These are phyloP conservation scores for Propsilocerus akamusi DNA, from an alignment of 1,140 invertebrate genomes.

Conservation along the genomic window DNA sequence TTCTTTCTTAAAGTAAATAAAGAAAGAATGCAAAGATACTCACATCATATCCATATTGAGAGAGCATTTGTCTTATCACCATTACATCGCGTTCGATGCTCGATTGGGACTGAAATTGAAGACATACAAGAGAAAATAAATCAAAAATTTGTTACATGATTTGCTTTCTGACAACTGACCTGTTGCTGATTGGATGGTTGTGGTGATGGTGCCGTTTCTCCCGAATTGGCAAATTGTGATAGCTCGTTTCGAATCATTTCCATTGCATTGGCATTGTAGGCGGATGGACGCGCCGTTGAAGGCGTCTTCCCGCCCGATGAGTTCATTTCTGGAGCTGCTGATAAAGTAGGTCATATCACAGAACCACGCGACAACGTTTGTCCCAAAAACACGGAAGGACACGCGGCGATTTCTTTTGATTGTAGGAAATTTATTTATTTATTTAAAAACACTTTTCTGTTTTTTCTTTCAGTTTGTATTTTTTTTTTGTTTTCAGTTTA, in stretches of 20 bases:
- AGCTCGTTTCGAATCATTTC: not conserved
- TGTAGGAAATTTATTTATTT: no score
- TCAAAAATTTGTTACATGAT: not conserved
- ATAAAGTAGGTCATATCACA: constrained; percentile 1
- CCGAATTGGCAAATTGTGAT: constrained; percentile 1
- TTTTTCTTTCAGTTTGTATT: no score
- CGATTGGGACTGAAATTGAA: not conserved
- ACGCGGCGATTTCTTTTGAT: no score
- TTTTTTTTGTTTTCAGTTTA: no score
- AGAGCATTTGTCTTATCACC: not conserved
- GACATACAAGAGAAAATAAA: not conserved
- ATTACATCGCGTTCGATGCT: not conserved
- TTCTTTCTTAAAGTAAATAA: not conserved
- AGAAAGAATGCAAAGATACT: not conserved
- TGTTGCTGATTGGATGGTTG: not conserved
- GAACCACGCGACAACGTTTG: not conserved
- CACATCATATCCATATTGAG: not conserved
- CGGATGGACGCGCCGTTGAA: not conserved
- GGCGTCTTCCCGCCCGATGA: not conserved
- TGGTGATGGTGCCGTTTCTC: not conserved
- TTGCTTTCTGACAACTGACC: not conserved
- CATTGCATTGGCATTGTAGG: constrained; percentile 2
- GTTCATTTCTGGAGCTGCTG: not conserved
- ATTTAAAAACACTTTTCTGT: no score
- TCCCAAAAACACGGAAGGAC: no score